Conservation (phyloP, 2,797 vertebrate species). For the Hafferia zeledoni region DNA sequence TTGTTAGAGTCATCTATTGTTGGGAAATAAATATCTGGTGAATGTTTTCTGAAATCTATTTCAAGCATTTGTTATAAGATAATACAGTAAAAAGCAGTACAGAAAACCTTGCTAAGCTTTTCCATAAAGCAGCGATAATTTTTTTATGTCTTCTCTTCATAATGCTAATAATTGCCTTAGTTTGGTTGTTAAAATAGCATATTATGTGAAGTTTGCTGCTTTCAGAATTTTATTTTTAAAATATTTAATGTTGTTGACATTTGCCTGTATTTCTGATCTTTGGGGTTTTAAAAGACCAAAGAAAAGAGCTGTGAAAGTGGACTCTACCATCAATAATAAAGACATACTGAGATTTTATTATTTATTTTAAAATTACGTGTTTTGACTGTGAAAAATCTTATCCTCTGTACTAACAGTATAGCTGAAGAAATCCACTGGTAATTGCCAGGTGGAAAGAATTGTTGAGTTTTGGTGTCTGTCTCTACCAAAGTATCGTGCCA, state of each 20-base stretch:
- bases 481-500: not conserved
- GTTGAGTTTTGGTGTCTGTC: not conserved
- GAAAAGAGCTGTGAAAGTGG: not conserved
- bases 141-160: not conserved
- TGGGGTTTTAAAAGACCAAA: not conserved
- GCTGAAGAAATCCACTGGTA: not conserved
- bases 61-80: not conserved
- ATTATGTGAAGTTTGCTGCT: not conserved
- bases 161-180: not conserved
- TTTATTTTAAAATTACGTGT: not conserved
- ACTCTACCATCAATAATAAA: not conserved
- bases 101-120: not conserved
- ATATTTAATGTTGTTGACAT: not conserved
- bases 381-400: not conserved
- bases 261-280: not conserved
- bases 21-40: constrained; percentile 19
- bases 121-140: not conserved
- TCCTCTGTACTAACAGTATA: not conserved
- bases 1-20: constrained; percentile 32
- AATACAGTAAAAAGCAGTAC: not conserved
- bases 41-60: constrained; percentile 38
- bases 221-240: not conserved
- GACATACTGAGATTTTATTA: not conserved
- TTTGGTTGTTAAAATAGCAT: not conserved
- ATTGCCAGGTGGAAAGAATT: not conserved